Percentiles rank a stretch among this genome's conserved stretches.
Evolutionary conservation across 2,797 vertebrate species (phyloP).

Genomic region (Halcyon leucocephala): DNA sequence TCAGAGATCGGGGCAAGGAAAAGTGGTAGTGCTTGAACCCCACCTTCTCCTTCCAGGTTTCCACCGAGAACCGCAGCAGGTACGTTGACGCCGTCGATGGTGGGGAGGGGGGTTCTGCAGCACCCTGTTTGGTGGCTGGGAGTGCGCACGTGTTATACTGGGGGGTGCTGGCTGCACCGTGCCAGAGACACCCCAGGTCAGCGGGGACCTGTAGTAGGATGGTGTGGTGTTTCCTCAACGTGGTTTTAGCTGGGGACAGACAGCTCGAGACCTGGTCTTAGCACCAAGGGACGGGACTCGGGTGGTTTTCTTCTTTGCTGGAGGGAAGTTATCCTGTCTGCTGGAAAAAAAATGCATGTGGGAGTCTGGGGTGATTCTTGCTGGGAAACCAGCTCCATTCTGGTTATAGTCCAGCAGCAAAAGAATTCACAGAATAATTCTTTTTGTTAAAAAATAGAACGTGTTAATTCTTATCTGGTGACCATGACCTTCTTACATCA

Average conservation of each 20-base stretch:
- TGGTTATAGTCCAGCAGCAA: neutral
- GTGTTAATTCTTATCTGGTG: neutral
- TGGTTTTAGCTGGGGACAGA: neutral
- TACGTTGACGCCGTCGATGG: fast-evolving
- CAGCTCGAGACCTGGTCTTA: neutral
- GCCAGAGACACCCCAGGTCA: neutral
- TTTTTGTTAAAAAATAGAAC: neutral
- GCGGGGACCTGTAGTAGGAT: neutral
- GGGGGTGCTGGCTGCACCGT: fast-evolving
- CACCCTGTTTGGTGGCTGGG: fast-evolving
- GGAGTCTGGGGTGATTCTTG: neutral
- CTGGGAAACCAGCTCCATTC: neutral
- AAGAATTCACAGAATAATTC: neutral
- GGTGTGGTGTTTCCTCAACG: neutral
- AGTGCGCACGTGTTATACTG: fast-evolving
- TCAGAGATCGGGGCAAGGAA: neutral
- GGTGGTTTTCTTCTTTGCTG: neutral
- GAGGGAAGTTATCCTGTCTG: neutral
- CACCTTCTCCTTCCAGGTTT: neutral
- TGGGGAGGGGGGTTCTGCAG: neutral
- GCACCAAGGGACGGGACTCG: neutral
- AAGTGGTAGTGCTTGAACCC: neutral
- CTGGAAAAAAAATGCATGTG: neutral
- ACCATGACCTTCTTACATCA: neutral
- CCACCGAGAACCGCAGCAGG: neutral